Conservation (phyloP, 1,140 invertebrate genomes). For the Orussus abietinus region DNA sequence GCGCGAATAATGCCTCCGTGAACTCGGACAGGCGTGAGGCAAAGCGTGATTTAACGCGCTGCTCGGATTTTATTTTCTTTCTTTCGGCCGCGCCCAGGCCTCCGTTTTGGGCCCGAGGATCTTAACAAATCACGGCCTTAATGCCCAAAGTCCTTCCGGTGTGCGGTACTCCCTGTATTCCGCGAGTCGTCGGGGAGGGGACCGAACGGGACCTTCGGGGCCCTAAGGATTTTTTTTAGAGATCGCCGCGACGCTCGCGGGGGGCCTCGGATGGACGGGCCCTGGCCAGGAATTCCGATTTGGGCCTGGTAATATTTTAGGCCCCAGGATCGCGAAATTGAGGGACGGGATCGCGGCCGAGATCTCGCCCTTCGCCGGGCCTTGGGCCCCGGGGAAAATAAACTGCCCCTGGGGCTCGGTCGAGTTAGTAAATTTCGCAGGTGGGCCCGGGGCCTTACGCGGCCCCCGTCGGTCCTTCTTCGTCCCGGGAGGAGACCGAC, state of each 20-base stretch:
- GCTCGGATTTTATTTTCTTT: not conserved
- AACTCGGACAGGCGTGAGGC: not conserved
- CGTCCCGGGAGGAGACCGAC: slow-evolving; percentile 13
- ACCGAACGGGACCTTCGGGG: too few species aligned
- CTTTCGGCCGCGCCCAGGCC: slow-evolving; percentile 1
- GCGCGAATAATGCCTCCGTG: too few species aligned
- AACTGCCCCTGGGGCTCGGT: slow-evolving; percentile 19
- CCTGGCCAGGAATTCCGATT: slow-evolving; percentile 46
- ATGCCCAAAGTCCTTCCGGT: too few species aligned
- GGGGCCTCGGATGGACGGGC: too few species aligned
- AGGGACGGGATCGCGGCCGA: slow-evolving; percentile 35
- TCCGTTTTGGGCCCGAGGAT: too few species aligned
- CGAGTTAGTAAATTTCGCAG: slow-evolving; percentile 33
- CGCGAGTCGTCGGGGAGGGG: too few species aligned
- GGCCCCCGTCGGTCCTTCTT: slow-evolving; percentile 4
- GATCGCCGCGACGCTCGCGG: too few species aligned
- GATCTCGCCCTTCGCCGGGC: slow-evolving; percentile 12
- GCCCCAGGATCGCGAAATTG: slow-evolving; percentile 40
- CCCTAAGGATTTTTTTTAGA: too few species aligned
- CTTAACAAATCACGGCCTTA: too few species aligned
- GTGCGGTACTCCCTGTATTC: too few species aligned
- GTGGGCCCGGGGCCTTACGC: too few species aligned
- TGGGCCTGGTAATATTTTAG: slow-evolving; percentile 37
- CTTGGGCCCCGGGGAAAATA: slow-evolving; percentile 28
- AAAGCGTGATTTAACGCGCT: slow-evolving; percentile 10